These are phyloP conservation scores for Megathymus violae DNA, from an alignment of 1,140 invertebrate genomes.

Conservation along the genomic window DNA sequence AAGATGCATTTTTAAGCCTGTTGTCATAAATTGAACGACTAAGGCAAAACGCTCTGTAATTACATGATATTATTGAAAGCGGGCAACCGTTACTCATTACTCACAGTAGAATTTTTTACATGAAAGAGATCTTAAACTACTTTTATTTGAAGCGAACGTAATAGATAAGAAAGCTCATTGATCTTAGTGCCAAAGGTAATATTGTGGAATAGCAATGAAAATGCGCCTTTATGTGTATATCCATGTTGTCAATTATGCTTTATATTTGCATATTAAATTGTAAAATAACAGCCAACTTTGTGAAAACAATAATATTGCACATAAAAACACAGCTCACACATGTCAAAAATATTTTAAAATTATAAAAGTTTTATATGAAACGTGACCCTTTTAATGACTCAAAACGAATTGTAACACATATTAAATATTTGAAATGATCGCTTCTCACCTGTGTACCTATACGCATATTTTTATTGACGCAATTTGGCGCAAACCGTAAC, in stretches of 20 bases:
- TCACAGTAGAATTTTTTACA: constrained; percentile 48
- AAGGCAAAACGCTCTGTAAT: constrained; percentile 51
- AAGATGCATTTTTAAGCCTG: constrained; percentile 53
- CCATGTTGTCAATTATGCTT: neutral
- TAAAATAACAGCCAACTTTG: constrained; percentile 32
- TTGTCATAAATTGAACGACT: constrained; percentile 56
- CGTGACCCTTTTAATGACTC: constrained; percentile 46
- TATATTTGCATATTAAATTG: constrained; percentile 31
- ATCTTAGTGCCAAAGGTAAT: constrained; percentile 40
- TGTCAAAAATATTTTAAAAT: constrained; percentile 29
- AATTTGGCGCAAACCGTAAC: constrained; percentile 69
- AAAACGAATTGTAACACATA: constrained; percentile 44
- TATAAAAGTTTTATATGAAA: constrained; percentile 57
- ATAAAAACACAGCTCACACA: constrained; percentile 27
- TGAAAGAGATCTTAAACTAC: constrained; percentile 44
- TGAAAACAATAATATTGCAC: constrained; percentile 17
- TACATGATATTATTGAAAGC: constrained; percentile 43
- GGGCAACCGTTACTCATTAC: constrained; percentile 50
- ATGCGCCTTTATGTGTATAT: constrained; percentile 19
- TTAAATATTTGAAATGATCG: neutral
- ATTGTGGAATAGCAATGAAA: constrained; percentile 43
- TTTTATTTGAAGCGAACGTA: constrained; percentile 52
- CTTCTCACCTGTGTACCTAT: constrained; percentile 6
- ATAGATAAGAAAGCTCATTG: constrained; percentile 36
- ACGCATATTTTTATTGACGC: constrained; percentile 47